These are phyloP conservation scores for Cremastobaeus sp. DNA, from an alignment of 2,888 invertebrate genomes.

Conservation along the genomic window DNA sequence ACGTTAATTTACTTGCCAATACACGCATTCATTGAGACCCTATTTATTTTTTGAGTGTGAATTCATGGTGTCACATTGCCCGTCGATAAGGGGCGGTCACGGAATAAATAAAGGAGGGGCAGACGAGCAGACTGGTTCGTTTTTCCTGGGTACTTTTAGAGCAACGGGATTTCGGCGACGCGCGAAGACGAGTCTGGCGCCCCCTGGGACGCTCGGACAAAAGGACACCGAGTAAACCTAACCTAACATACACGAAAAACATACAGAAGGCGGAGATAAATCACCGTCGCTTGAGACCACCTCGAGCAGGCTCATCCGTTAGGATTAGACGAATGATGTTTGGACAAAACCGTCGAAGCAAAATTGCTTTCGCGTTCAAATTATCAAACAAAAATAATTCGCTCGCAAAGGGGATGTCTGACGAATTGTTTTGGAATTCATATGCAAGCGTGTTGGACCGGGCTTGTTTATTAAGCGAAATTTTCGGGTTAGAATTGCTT, in stretches of 20 bases:
- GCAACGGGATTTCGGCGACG: slow-evolving; percentile 59
- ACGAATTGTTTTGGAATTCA: not conserved
- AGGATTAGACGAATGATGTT: slow-evolving; percentile 68
- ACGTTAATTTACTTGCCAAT: not conserved
- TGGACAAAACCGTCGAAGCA: slow-evolving; percentile 61
- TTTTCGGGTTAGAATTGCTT: no score
- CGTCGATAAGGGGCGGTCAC: slow-evolving; percentile 62
- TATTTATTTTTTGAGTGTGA: slow-evolving; percentile 17
- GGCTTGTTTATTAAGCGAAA: no score
- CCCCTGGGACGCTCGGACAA: slow-evolving; percentile 68
- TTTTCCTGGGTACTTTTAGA: slow-evolving; percentile 63
- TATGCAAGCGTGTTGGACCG: no score
- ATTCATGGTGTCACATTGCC: slow-evolving; percentile 8
- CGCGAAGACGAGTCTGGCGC: slow-evolving; percentile 59
- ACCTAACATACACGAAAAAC: slow-evolving; percentile 60
- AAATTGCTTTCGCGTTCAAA: slow-evolving; percentile 21
- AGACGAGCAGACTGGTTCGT: slow-evolving; percentile 57
- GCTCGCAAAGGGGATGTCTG: slow-evolving; percentile 1
- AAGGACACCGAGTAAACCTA: slow-evolving; percentile 62
- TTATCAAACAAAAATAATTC: slow-evolving; percentile 27
- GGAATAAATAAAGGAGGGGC: slow-evolving; percentile 70
- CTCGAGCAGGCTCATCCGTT: slow-evolving; percentile 70
- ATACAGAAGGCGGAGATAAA: slow-evolving; percentile 64
- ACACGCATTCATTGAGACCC: not conserved
- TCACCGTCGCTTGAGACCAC: slow-evolving; percentile 63